phyloP scores from a whole-genome alignment of 1,140 invertebrate species.

The Ceratosolen fusciceps region DNA sequence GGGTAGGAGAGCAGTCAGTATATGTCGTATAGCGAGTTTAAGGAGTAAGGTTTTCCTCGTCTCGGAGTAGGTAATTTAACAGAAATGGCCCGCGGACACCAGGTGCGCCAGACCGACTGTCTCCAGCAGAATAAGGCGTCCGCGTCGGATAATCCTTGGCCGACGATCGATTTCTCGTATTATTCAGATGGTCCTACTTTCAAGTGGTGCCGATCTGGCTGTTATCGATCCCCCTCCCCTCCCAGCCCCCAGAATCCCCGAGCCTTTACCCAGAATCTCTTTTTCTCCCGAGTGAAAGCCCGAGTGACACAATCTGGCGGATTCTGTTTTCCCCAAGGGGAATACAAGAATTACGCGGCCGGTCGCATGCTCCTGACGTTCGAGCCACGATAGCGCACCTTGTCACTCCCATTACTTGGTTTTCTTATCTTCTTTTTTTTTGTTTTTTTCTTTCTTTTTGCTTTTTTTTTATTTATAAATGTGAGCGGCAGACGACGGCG shows the following conservation, averaged over 20 bases:
- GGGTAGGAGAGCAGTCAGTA: too few species aligned
- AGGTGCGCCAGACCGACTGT: slow-evolving; percentile 11
- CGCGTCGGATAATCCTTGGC: not conserved
- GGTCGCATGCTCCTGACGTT: not conserved
- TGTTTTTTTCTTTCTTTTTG: too few species aligned
- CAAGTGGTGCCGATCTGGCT: not conserved
- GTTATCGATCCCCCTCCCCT: not conserved
- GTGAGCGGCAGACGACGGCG: not conserved
- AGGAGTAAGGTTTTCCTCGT: too few species aligned
- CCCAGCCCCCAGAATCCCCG: too few species aligned
- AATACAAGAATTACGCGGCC: not conserved
- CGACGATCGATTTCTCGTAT: not conserved
- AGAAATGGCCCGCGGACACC: not conserved
- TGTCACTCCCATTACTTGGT: not conserved
- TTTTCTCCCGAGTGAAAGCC: not conserved
- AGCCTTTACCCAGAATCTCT: not conserved
- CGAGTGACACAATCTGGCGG: not conserved
- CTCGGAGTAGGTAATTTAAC: not conserved
- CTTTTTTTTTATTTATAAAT: too few species aligned
- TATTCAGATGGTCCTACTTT: not conserved
- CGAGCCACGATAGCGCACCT: not conserved
- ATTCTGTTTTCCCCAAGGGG: not conserved
- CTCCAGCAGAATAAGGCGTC: not conserved
- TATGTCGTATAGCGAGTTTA: too few species aligned
- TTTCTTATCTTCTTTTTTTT: too few species aligned